These are phyloP conservation scores for Hirtodrosophila confusa DNA, from an alignment of 2,888 invertebrate genomes.

Conservation along the genomic window DNA sequence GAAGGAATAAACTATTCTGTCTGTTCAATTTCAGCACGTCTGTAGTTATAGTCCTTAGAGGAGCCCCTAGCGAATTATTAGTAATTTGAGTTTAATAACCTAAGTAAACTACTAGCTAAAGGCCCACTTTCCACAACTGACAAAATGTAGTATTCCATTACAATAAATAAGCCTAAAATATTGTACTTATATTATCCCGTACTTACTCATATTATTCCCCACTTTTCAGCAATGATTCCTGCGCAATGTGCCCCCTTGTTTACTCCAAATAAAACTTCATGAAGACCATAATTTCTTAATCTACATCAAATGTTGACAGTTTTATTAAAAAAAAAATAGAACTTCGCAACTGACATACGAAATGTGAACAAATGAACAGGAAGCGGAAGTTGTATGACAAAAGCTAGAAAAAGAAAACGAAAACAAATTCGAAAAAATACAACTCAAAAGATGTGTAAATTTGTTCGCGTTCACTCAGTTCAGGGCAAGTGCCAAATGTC, in stretches of 20 bases:
- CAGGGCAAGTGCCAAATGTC: slow-evolving; percentile 77
- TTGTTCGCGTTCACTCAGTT: slow-evolving; percentile 49
- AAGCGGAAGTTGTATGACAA: slow-evolving; percentile 75
- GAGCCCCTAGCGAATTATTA: too few relatives aligned
- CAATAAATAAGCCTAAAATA: neutral
- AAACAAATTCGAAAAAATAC: slow-evolving; percentile 33
- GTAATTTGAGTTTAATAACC: too few relatives aligned
- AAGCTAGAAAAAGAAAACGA: slow-evolving; percentile 37
- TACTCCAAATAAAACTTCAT: slow-evolving; percentile 31
- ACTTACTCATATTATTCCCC: too few relatives aligned
- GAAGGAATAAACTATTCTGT: too few relatives aligned
- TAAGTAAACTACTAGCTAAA: too few relatives aligned
- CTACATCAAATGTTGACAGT: slow-evolving; percentile 78
- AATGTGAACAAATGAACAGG: slow-evolving; percentile 80
- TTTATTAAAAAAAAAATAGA: slow-evolving; percentile 67
- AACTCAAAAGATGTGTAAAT: slow-evolving; percentile 74
- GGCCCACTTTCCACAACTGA: too few relatives aligned
- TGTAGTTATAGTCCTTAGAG: too few relatives aligned
- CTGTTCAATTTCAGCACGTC: too few relatives aligned
- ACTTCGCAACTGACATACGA: slow-evolving; percentile 60
- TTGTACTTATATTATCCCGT: too few relatives aligned
- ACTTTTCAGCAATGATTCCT: slow-evolving; percentile 21
- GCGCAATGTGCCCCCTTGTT: slow-evolving; percentile 17
- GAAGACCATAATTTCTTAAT: slow-evolving; percentile 75
- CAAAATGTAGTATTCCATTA: too few relatives aligned